A percentile compares a stretch with the other conserved stretches of the same genome.
These are phyloP conservation scores for Trichechus manatus DNA, from an alignment of 2,113 vertebrate genomes.

Conservation along the genomic window DNA sequence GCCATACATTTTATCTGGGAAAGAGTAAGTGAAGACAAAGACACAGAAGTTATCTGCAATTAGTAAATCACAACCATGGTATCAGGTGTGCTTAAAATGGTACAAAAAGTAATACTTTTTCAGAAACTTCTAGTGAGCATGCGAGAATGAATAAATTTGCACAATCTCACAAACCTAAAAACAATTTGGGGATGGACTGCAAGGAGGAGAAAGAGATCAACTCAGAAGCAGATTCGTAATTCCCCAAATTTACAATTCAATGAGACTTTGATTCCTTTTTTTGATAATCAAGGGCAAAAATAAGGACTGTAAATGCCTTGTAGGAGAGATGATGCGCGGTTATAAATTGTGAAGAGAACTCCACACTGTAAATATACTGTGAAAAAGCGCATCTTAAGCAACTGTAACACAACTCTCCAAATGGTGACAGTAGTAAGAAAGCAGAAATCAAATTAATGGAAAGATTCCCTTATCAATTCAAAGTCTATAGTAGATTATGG, in stretches of 20 bases:
- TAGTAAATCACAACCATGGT: background rate
- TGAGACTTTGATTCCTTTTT: background rate
- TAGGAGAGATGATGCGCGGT: background rate
- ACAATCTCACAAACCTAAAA: background rate
- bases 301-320: background rate
- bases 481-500: background rate
- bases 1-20: background rate
- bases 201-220: background rate
- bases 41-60: background rate
- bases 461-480: background rate
- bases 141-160: background rate
- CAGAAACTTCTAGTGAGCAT: background rate
- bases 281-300: background rate
- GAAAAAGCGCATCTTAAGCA: background rate
- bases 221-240: background rate
- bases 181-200: background rate
- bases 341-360: background rate
- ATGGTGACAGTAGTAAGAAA: too few relatives aligned
- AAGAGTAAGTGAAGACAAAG: conserved; percentile 32
- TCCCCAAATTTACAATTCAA: background rate
- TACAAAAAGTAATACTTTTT: conserved; percentile 16
- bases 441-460: background rate
- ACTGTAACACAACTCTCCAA: background rate
- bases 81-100: background rate
- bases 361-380: background rate